These are phyloP conservation scores for Lasioglossum leucozonium DNA, from an alignment of 2,888 invertebrate genomes.

Conservation along the genomic window DNA sequence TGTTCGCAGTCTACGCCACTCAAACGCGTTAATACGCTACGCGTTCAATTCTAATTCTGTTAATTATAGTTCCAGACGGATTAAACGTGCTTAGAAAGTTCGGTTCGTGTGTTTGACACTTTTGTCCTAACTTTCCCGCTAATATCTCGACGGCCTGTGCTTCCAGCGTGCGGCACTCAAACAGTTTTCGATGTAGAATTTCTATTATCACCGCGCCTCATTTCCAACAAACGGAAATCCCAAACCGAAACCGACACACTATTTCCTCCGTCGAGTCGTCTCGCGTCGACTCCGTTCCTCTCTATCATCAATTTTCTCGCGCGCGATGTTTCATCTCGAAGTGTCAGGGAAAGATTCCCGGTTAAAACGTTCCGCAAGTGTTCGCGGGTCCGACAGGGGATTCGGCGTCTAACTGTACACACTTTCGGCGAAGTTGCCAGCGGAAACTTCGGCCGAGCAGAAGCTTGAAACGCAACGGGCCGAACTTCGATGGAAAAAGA, in stretches of 20 bases:
- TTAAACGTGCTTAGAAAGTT: conserved; percentile 2
- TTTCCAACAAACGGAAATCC: neutral
- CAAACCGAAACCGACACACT: neutral
- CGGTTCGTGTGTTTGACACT: neutral
- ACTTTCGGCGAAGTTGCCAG: conserved; percentile 36
- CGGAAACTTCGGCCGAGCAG: conserved; percentile 45
- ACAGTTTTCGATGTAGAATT: neutral
- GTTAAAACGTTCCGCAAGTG: conserved; percentile 50
- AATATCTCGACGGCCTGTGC: neutral
- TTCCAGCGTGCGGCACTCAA: neutral
- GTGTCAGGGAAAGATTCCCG: conserved; percentile 37
- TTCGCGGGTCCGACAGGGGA: conserved; percentile 31
- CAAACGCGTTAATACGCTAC: neutral
- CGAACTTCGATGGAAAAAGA: conserved; percentile 47
- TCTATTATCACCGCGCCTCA: neutral
- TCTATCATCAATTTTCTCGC: conserved; percentile 17
- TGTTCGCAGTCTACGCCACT: neutral
- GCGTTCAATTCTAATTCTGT: neutral
- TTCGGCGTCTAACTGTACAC: conserved; percentile 44
- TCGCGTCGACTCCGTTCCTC: neutral
- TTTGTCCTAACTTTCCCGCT: neutral
- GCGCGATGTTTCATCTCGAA: conserved; percentile 42
- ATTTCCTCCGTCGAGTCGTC: neutral
- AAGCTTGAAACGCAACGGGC: conserved; percentile 40
- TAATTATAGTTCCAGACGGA: neutral